Conservation (phyloP, 2,113 vertebrate genomes). For the Oophaga pumilio region DNA sequence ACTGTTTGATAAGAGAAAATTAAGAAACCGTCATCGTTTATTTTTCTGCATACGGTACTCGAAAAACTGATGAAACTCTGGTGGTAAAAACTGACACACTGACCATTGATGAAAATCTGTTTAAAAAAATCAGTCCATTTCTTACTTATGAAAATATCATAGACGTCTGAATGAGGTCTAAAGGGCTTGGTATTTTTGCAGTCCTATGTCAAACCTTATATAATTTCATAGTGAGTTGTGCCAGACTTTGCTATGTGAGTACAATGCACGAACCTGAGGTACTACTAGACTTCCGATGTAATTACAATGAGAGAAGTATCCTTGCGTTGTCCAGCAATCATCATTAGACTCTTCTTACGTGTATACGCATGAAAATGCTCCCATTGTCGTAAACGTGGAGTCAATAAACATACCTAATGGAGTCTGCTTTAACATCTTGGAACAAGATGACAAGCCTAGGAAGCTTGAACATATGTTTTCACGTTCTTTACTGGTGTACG, state of each 20-base stretch:
- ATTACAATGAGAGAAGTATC: background rate
- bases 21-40: no score
- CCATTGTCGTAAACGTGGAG: background rate
- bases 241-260: background rate
- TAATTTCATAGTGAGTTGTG: background rate
- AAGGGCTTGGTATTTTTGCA: background rate
- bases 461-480: slow-evolving; percentile 46
- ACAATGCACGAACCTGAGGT: background rate
- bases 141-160: no score
- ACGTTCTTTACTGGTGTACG: slow-evolving; percentile 39
- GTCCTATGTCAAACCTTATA: background rate
- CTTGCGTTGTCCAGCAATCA: background rate
- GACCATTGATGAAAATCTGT: no score
- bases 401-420: background rate
- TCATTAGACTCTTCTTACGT: background rate
- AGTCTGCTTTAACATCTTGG: slow-evolving; percentile 11
- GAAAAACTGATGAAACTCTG: no score
- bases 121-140: no score
- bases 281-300: background rate
- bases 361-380: background rate
- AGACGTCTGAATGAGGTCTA: no score
- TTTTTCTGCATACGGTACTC: no score
- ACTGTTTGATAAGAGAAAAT: no score
- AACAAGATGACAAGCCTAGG: slow-evolving; percentile 6
- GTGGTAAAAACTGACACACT: no score